Conservation (phyloP, 2,797 vertebrate genomes). For the Galaxias olidus region DNA sequence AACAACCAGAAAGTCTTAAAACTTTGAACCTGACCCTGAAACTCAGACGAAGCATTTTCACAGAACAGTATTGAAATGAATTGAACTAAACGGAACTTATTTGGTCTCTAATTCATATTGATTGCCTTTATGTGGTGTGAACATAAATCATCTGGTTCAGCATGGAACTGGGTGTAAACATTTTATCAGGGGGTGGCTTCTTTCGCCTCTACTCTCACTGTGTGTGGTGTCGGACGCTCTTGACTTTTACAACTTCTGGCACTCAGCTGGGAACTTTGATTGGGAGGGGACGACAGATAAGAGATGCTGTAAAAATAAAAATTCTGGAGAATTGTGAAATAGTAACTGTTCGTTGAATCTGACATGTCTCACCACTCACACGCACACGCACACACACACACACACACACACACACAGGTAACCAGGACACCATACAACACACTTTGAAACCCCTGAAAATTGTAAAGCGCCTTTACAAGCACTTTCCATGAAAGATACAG, state of each 20-base stretch:
- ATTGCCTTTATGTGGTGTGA: too few species aligned
- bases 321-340: slow-evolving; percentile 8
- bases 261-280: neutral
- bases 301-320: neutral
- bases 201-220: neutral
- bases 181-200: too few species aligned
- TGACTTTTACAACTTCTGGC: neutral
- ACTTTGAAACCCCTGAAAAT: neutral
- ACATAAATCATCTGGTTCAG: too few species aligned
- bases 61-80: too few species aligned
- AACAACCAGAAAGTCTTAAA: too few species aligned
- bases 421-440: neutral
- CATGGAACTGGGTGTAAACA: too few species aligned
- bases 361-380: neutral
- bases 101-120: too few species aligned
- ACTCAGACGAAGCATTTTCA: too few species aligned
- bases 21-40: too few species aligned
- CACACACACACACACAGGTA: neutral
- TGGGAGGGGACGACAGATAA: neutral
- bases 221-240: neutral
- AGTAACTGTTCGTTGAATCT: neutral
- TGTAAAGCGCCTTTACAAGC: neutral
- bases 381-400: slow-evolving; percentile 60
- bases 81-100: too few species aligned
- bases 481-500: neutral